These are phyloP conservation scores for Palythoa caribaeorum DNA, from an alignment of 92 coral and sea anemone species.

Conservation along the genomic window DNA sequence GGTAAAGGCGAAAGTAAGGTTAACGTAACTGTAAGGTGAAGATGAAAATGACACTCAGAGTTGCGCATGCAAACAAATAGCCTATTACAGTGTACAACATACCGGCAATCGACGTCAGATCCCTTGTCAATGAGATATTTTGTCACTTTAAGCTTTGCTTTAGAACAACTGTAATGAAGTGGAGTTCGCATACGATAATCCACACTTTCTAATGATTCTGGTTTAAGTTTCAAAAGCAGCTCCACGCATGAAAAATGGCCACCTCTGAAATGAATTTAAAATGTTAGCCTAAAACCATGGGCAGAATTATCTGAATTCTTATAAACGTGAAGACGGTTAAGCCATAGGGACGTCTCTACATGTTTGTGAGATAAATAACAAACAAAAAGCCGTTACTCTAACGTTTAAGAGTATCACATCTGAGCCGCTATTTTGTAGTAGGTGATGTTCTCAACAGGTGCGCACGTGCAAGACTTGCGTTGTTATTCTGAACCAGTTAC, in stretches of 20 bases:
- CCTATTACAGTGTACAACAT: background rate
- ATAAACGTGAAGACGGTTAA: background rate
- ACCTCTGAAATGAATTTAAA: slow-evolving; percentile 48
- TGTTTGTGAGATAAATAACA: no score
- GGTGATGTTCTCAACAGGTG: no score
- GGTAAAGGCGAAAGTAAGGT: no score
- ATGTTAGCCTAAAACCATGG: background rate
- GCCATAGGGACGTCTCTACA: no score
- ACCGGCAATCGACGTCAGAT: slow-evolving; percentile 79
- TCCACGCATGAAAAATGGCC: slow-evolving; percentile 76
- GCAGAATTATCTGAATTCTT: background rate
- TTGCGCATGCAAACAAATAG: background rate
- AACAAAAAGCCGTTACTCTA: no score
- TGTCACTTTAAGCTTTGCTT: slow-evolving; percentile 53
- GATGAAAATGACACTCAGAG: background rate
- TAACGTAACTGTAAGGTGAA: no score
- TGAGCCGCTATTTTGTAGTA: no score
- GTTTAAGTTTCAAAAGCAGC: slow-evolving; percentile 62
- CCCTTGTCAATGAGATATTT: slow-evolving; percentile 80
- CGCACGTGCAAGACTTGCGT: no score
- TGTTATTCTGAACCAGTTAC: no score
- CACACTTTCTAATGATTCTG: slow-evolving; percentile 60
- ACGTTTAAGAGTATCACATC: no score
- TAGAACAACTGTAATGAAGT: slow-evolving; percentile 64
- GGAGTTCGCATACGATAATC: slow-evolving; percentile 75